Base-by-base conservation (phyloP, 2,113 vertebrate genomes). In the Neolamprologus brichardi region DNA sequence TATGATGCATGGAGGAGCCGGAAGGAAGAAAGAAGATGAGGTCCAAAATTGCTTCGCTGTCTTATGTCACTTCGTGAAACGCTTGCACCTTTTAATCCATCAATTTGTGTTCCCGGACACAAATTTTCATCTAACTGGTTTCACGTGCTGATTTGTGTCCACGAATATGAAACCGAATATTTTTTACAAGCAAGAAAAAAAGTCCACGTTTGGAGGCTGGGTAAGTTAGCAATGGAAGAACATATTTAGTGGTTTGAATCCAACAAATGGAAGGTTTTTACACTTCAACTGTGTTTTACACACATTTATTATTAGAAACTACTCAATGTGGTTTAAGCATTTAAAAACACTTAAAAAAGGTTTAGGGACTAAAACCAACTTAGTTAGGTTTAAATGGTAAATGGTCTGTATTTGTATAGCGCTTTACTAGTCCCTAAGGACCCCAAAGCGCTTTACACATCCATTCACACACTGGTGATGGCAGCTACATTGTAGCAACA, bases 341-440 rank as follows among this genome's bases (percentile, higher is more conserved):
- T 46, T 46, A 75, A 44, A 72, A 44, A 41, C 41, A 25, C 67
- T 72, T 15, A 2, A 9, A 17, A 30, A 60, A 44, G 23, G 39
- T 17, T 46, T 17, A 46, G 14, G 23, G 13, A 46, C 39, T 46
- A 72, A 75, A 75, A 28, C 39, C 39, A 46, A 28, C 67, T 75
- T 46, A 25, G 8, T 75, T 46, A 46, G 20, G 1, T 75, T 10
- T 72, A 72, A 46, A 46, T 4, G 14, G 13, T 41, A 41, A 41
- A 41, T 0, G 39, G 1, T 1, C 6, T 46, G 14, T 46, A 46
- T 46, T 46, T 46, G 3, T 46, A 46, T 3, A 46, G 44, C 2
- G 2, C 44, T 15, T 46, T 46, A 15, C 44, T 15, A 46, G 44
- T 46, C 14, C 44, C 44, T 46, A 15, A 46, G 44, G 44, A 15